A percentile compares a stretch with the other conserved stretches of the same genome.
Conservation (phyloP, 1,140 invertebrate species). For the Steinernema feltiae region DNA sequence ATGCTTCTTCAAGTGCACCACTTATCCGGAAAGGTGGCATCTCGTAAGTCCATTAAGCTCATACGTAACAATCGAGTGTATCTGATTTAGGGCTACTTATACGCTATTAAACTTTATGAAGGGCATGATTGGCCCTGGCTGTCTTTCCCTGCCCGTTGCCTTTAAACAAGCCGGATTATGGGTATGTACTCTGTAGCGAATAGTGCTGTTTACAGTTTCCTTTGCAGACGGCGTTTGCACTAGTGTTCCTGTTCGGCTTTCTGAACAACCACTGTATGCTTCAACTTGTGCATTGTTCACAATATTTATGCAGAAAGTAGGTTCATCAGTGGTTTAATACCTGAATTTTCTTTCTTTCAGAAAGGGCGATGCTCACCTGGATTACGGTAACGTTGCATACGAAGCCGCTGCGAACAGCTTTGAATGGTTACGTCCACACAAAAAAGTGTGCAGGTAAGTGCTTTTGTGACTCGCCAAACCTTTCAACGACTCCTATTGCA, state of each 20-base stretch:
- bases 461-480: neutral
- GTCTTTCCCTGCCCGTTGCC: constrained; percentile 47
- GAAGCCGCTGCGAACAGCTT: constrained; percentile 45
- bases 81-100: constrained; percentile 25
- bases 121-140: constrained; percentile 54
- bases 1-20: neutral
- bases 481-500: neutral
- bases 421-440: constrained; percentile 22
- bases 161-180: constrained; percentile 52
- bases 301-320: constrained; percentile 41
- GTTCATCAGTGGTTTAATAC: neutral
- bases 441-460: constrained; percentile 30
- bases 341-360: constrained; percentile 17
- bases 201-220: neutral
- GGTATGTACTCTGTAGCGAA: constrained; percentile 16
- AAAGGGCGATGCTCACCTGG: constrained; percentile 35
- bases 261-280: constrained; percentile 48
- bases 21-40: constrained; percentile 17
- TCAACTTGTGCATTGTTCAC: constrained; percentile 50
- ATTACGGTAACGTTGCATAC: constrained; percentile 48
- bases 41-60: neutral
- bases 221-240: constrained; percentile 36
- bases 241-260: constrained; percentile 49
- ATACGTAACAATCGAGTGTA: neutral
- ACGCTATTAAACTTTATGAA: constrained; percentile 50